Evolutionary conservation across 2,888 invertebrate species (phyloP), one percentile per base, ranked within the genome.

Genomic region (Agrochola circellaris): DNA sequence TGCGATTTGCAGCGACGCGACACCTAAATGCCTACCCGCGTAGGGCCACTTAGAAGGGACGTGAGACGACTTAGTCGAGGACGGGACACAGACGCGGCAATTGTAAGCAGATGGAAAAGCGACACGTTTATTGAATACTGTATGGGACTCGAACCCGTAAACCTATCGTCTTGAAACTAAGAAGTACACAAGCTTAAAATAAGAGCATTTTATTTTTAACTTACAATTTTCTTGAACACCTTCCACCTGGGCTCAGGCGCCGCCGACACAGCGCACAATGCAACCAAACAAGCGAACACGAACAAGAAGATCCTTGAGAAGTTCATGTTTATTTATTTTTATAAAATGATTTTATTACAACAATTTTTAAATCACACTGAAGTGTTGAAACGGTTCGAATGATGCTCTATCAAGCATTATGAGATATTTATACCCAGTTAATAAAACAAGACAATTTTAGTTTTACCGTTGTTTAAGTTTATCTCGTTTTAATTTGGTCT

Each of bases 221-320:
- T 85, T 85, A 92, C 92, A 81, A 92, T 81, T 89, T 92, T 92
- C 78, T 92, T 92, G 51, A 91, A 92, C 0, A 90, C 79, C 77
- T 92, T 92, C 93, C 93, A 93, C 65, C 85, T 83, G 0, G 92
- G 92, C 66, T 89, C 90, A 1, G 93, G 93, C 11, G 92, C 90
- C 13, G 89, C 92, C 3, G 87, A 84, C 2, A 91, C 90, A 11
- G 82, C 70, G 9, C 83, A 79, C 56, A 91, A n/a, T 9, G 89
- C 88, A 68, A 90, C 64, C 73, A 87, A 66, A 70, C 88, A 87
- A 65, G 85, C 87, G 74, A 90, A 81, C 38, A 87, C 80, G 61
- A 91, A 87, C 62, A 91, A 82, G 17, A 90, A 85, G 30, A 90
- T 73, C 30, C 75, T 81, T 7, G 86, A 74, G 80, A 93, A 91